Base-by-base conservation (phyloP, 2,113 vertebrate genomes). In the Heterotilapia buettikoferi region DNA sequence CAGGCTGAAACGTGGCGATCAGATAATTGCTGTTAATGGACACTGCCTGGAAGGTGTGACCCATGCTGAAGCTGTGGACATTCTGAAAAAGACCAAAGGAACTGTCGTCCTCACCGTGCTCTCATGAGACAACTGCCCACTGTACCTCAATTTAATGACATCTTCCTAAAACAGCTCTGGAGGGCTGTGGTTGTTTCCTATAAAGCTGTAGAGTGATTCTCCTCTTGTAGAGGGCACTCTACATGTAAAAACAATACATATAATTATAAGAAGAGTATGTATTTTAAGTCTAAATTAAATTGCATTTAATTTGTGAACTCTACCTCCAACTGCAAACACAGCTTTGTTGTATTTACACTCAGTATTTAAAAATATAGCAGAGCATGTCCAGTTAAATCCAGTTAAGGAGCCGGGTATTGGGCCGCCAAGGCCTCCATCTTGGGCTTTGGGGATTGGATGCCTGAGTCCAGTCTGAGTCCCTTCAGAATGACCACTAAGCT, bases 21-120 rank as follows among this genome's bases (percentile, higher is more conserved):
- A 98, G 92, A 98, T 99, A 87, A 96, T 98, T 59, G 97, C 97
- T 54, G 98, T 98, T 91, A 99, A 99, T 4, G 98, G 98, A 47
- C 97, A 97, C 90, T 97, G 97, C 85, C 96, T 99, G 88, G 97
- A 98, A 93, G 98, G 98, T 1, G 97, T 97, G n/a, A 98, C 97
- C 63, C 98, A 98, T 2, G 96, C 97, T 56, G 97, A 98, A 92
- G 98, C 98, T 0, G 97, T 98, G 80, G 96, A 97, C 88, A 96
- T 98, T 91, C 96, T 99, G 38, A 99, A 99, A 94, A 97, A 96
- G 88, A 98, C 97, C 57, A 98, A 97, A 89, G 98, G 97, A 90
- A 95, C 96, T 1, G 97, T 99, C 68, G 97, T 97, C 19, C 91
- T 98, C 57, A 98, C 97, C 61, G 96, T 98, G 14, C 95, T 99